These are phyloP conservation scores for Gadus chalcogrammus DNA, from an alignment of 2,113 vertebrate species.

Conservation along the genomic window DNA sequence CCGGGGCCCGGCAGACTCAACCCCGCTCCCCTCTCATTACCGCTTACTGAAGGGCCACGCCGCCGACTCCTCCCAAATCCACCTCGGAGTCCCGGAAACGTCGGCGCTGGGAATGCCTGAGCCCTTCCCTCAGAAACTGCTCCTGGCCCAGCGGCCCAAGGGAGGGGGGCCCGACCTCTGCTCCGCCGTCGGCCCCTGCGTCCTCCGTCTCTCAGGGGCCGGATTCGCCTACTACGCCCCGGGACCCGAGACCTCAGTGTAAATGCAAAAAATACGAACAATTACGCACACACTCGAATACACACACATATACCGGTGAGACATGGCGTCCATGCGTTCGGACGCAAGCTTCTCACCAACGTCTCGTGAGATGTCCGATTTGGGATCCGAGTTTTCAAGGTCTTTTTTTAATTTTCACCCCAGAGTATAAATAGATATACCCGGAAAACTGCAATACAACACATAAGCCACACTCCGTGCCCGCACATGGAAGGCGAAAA, in stretches of 20 bases:
- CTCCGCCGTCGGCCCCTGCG: slow-evolving; percentile 72
- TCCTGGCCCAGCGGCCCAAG: slow-evolving; percentile 71
- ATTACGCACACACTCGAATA: slow-evolving; percentile 5
- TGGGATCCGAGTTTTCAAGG: too few relatives aligned
- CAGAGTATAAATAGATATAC: too few relatives aligned
- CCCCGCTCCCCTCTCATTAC: slow-evolving; percentile 75
- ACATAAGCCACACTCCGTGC: too few relatives aligned
- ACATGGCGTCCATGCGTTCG: background rate
- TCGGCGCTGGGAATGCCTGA: slow-evolving; percentile 69
- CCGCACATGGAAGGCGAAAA: background rate
- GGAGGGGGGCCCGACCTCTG: slow-evolving; percentile 65
- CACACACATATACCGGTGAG: background rate
- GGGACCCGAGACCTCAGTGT: slow-evolving; percentile 82
- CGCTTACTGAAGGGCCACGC: slow-evolving; percentile 67
- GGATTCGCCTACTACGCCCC: slow-evolving; percentile 70
- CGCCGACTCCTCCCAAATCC: slow-evolving; percentile 62
- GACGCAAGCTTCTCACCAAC: background rate
- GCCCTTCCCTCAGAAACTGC: slow-evolving; percentile 69
- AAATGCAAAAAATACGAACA: slow-evolving; percentile 17
- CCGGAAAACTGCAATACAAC: too few relatives aligned
- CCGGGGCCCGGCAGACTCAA: slow-evolving; percentile 66
- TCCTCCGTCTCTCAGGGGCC: slow-evolving; percentile 65
- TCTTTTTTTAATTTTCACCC: too few relatives aligned
- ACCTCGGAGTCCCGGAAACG: slow-evolving; percentile 54
- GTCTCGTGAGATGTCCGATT: slow-evolving; percentile 7